Conservation (phyloP, 2,113 vertebrate genomes). For the Ifrita kowaldi region DNA sequence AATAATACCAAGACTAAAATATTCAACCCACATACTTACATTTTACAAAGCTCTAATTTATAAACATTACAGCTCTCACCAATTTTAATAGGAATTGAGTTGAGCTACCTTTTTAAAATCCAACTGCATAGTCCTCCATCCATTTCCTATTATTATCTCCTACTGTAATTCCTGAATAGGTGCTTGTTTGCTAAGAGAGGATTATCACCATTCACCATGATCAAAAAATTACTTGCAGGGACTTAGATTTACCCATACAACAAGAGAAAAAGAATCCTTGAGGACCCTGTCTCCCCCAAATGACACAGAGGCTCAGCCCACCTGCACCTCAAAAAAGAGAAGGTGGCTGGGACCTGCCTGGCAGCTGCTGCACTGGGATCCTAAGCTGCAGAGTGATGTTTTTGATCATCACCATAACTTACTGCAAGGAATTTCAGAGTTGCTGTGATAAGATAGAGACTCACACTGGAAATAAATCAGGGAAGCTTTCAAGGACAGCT, state of each 20-base stretch:
- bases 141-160: background rate
- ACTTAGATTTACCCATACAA: background rate
- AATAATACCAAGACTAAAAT: conserved; percentile 17
- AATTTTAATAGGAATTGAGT: background rate
- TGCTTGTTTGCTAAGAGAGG: background rate
- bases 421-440: background rate
- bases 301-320: background rate
- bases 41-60: conserved; percentile 43
- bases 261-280: background rate
- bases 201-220: background rate
- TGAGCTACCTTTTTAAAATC: background rate
- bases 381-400: background rate
- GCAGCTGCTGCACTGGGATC: background rate
- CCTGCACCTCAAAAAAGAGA: background rate
- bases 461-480: background rate
- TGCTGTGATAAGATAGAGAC: background rate
- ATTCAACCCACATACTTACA: background rate
- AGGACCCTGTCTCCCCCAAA: background rate
- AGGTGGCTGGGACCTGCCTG: background rate
- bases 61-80: conserved; percentile 21
- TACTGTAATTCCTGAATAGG: background rate
- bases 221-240: background rate
- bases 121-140: background rate
- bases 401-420: background rate
- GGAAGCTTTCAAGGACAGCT: background rate